phyloP scores from a whole-genome alignment of 2,797 vertebrate species.

The Podarcis siculus region DNA sequence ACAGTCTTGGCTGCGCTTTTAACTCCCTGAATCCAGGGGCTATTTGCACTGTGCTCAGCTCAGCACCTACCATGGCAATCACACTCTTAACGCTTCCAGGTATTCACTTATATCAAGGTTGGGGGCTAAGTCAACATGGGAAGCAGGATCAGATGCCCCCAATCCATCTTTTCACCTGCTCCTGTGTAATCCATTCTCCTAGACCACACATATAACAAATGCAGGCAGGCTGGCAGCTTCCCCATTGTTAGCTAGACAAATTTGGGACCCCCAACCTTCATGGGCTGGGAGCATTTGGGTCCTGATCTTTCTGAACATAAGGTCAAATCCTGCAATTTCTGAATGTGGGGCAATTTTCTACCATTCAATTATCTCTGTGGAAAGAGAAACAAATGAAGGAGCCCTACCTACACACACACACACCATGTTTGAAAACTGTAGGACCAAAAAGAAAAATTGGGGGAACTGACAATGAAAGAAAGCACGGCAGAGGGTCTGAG shows the following conservation, averaged over 20 bases:
- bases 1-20: not conserved
- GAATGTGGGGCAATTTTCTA: not conserved
- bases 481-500: not conserved
- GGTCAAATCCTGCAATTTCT: not conserved
- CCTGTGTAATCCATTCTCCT: not conserved
- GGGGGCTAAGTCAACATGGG: no score
- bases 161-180: not conserved
- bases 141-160: not conserved
- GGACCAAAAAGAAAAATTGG: not conserved
- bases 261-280: not conserved
- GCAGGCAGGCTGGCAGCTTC: not conserved
- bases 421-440: not conserved
- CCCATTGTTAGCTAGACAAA: not conserved
- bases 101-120: no score
- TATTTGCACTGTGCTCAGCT: no score
- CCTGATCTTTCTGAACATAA: not conserved
- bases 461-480: not conserved
- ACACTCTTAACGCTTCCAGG: not conserved
- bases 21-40: no score
- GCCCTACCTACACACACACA: no score
- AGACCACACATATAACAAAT: not conserved
- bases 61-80: no score
- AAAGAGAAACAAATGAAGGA: not conserved
- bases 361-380: no score
- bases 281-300: not conserved